These are phyloP conservation scores for Lasiurus borealis DNA, from an alignment of 2,113 vertebrate species.

Conservation along the genomic window DNA sequence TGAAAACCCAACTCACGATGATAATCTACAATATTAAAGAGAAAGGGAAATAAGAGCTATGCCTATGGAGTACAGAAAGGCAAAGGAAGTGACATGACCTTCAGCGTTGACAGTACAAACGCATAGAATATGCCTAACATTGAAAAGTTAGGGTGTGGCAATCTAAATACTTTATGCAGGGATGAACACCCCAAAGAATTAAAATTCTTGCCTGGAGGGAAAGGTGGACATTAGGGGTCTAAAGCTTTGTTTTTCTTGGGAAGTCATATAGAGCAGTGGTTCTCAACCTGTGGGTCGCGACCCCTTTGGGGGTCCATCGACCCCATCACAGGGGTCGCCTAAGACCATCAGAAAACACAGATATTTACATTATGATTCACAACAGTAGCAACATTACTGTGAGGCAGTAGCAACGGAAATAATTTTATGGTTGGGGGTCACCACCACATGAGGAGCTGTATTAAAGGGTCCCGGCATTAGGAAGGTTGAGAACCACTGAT, in stretches of 20 bases:
- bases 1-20: background rate
- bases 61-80: background rate
- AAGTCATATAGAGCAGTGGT: background rate
- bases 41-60: background rate
- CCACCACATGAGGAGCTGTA: no score
- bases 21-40: background rate
- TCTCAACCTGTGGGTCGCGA: no score
- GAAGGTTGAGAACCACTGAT: no score
- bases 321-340: no score
- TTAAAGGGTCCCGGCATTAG: no score
- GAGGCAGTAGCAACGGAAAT: no score
- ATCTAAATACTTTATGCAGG: background rate
- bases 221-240: accelerated
- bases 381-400: no score
- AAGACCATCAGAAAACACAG: no score
- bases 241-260: background rate
- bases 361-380: no score
- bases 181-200: background rate
- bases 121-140: background rate
- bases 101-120: background rate
- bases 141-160: background rate
- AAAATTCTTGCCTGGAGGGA: background rate
- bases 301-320: no score
- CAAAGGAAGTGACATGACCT: background rate
- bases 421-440: no score